phyloP scores from a whole-genome alignment of 2,888 invertebrate species.

The Isoperla grammatica region DNA sequence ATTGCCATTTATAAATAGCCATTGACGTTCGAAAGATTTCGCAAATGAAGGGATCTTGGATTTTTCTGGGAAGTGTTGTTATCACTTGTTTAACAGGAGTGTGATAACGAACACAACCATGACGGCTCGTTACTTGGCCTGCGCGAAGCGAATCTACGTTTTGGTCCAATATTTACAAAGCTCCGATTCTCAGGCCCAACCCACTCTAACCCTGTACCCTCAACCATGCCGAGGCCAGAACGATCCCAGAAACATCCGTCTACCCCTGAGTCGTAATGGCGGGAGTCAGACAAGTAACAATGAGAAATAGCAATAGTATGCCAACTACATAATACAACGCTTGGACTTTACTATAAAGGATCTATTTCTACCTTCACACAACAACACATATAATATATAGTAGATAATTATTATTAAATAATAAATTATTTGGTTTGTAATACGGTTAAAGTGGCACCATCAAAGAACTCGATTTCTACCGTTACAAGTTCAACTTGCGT shows the following conservation, averaged over 20 bases:
- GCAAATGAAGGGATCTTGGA: conserved; percentile 27
- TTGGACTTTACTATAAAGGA: conserved; percentile 23
- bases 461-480: conserved; percentile 31
- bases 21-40: conserved; percentile 22
- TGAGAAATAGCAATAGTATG: conserved; percentile 15
- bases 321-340: conserved; percentile 19
- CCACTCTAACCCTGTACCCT: too few species aligned
- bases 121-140: too few species aligned
- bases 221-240: conserved; percentile 18
- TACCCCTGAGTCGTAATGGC: conserved; percentile 29
- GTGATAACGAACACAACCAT: conserved; percentile 20
- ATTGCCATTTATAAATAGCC: conserved; percentile 27
- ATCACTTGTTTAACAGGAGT: conserved; percentile 20
- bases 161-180: conserved; percentile 31
- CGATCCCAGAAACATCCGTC: conserved; percentile 29
- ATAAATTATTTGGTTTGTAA: conserved; percentile 49
- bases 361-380: conserved; percentile 29
- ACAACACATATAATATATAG: conserved; percentile 36
- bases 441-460: conserved; percentile 46
- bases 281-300: conserved; percentile 20
- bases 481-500: background rate
- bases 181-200: conserved; percentile 21
- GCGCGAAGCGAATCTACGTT: conserved; percentile 12
- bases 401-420: conserved; percentile 49
- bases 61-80: conserved; percentile 28